Evolutionary conservation across 2,113 vertebrate genomes (phyloP).

Genomic region (Tringa solitaria): DNA sequence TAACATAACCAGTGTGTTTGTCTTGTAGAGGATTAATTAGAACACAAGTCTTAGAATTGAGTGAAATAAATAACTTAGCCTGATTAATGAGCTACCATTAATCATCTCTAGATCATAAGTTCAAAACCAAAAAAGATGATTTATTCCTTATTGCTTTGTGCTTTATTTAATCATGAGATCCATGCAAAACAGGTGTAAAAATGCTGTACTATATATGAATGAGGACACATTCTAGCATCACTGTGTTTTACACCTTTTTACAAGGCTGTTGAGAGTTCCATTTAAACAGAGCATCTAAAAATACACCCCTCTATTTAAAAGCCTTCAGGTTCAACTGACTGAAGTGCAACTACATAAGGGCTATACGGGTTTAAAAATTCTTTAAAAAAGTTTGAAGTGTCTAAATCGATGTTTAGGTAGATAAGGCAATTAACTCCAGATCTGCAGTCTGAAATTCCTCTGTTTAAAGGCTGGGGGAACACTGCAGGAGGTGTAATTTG

Average conservation of each 20-base stretch:
- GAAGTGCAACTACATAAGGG: background rate
- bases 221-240: background rate
- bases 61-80: background rate
- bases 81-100: background rate
- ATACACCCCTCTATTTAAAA: background rate
- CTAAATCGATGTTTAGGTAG: background rate
- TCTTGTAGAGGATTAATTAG: slow-evolving; percentile 7
- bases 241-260: background rate
- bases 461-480: background rate
- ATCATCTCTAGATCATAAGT: background rate
- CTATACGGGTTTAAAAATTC: background rate
- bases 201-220: background rate
- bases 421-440: background rate
- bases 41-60: background rate
- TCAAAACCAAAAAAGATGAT: background rate
- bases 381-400: background rate
- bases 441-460: background rate
- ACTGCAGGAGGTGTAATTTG: background rate
- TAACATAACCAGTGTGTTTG: background rate
- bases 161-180: background rate
- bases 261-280: background rate
- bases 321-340: background rate
- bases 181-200: background rate
- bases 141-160: background rate
- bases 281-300: background rate